A percentile compares a stretch with the other conserved stretches of the same genome.
phyloP scores from a whole-genome alignment of 2,888 invertebrate species.

The Dryobotodes eremita region DNA sequence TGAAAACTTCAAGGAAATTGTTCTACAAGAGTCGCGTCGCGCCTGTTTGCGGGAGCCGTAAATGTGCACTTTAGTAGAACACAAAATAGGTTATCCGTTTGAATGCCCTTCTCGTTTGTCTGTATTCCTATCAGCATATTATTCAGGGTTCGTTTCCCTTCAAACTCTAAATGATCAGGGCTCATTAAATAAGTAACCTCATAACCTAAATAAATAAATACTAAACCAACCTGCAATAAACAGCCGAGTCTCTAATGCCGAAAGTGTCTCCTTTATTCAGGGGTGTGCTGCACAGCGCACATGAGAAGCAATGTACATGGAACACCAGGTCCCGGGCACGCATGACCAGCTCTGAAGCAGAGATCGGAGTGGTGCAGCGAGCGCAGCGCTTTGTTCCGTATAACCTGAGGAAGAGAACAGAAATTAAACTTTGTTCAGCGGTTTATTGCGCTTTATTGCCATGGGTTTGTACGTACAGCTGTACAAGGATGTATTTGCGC shows the following conservation, averaged over 20 bases:
- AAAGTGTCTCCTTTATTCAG: slow-evolving; percentile 98
- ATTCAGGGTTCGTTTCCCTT: not conserved
- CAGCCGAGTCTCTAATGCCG: slow-evolving; percentile 96
- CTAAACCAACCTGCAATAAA: slow-evolving; percentile 94
- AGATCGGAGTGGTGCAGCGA: slow-evolving; percentile 96
- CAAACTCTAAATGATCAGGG: not conserved
- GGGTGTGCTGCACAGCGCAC: slow-evolving; percentile 96
- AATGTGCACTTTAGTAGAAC: not conserved
- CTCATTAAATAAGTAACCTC: not conserved
- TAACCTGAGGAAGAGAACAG: slow-evolving; percentile 91
- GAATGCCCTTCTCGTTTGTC: not conserved
- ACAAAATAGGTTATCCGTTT: not conserved
- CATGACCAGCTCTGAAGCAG: slow-evolving; percentile 98
- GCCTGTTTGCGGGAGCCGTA: too few relatives aligned
- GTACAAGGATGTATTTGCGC: not conserved
- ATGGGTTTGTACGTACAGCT: not conserved
- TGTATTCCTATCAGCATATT: not conserved
- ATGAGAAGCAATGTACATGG: slow-evolving; percentile 98
- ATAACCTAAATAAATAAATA: not conserved
- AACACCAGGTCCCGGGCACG: slow-evolving; percentile 97
- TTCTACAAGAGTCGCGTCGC: too few relatives aligned
- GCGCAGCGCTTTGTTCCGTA: slow-evolving; percentile 97
- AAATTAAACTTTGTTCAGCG: not conserved
- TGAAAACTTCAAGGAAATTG: too few relatives aligned
- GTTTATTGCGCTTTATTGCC: slow-evolving; percentile 1